A percentile compares a stretch with the other conserved stretches of the same genome.
These are phyloP conservation scores for Pseudoatta argentina DNA, from an alignment of 1,140 invertebrate species.

Conservation along the genomic window DNA sequence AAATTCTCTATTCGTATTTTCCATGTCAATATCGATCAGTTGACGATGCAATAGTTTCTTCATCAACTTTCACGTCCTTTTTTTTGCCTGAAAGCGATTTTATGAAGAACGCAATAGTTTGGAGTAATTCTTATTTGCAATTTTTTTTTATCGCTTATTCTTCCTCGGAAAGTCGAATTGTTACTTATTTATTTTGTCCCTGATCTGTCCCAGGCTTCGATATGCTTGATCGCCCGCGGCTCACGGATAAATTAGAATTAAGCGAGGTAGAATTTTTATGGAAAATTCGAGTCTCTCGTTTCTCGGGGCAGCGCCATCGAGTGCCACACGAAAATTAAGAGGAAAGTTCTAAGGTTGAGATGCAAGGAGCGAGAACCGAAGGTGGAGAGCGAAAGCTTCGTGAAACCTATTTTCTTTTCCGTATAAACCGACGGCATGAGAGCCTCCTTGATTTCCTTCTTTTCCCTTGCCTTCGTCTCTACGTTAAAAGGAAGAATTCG, in stretches of 20 bases:
- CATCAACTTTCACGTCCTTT: too few relatives aligned
- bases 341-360: slow-evolving; percentile 56
- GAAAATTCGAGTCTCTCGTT: slow-evolving; percentile 19
- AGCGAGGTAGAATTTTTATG: slow-evolving; percentile 51
- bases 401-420: slow-evolving; percentile 58
- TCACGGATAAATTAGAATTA: slow-evolving; percentile 44
- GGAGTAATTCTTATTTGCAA: neutral
- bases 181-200: slow-evolving; percentile 35
- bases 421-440: slow-evolving; percentile 60
- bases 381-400: slow-evolving; percentile 28
- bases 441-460: slow-evolving; percentile 58
- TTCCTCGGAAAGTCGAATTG: neutral
- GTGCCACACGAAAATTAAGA: slow-evolving; percentile 57
- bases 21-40: slow-evolving; percentile 9
- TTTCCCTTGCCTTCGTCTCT: slow-evolving; percentile 14
- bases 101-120: neutral
- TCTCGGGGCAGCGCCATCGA: slow-evolving; percentile 12
- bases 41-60: slow-evolving; percentile 18
- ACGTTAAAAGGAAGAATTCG: slow-evolving; percentile 57
- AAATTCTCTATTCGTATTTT: slow-evolving; percentile 19
- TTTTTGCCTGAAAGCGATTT: neutral
- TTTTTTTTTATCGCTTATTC: neutral
- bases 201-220: slow-evolving; percentile 15
- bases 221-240: slow-evolving; percentile 31
- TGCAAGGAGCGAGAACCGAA: slow-evolving; percentile 44